Conservation (phyloP, 2,113 vertebrate species). For the Pseudorectes ferrugineus region DNA sequence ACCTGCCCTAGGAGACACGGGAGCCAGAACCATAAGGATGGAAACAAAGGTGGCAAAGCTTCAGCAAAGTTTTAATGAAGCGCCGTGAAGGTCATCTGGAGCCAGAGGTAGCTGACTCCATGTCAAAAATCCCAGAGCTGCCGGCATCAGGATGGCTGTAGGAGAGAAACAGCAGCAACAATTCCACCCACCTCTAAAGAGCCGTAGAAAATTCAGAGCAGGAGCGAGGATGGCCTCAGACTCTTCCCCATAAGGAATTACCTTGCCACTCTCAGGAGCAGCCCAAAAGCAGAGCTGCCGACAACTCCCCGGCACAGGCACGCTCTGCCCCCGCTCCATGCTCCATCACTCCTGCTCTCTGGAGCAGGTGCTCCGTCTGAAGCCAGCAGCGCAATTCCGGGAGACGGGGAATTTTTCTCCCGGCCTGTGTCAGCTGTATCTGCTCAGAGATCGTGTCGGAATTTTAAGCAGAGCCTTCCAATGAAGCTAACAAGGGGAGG, state of each 20-base stretch:
- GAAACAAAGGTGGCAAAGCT: neutral
- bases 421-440: neutral
- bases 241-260: neutral
- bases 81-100: neutral
- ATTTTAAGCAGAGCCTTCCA: slow-evolving; percentile 26
- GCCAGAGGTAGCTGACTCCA: neutral
- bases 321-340: neutral
- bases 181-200: neutral
- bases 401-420: neutral
- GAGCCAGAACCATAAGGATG: neutral
- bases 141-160: neutral
- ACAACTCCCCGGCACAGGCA: neutral
- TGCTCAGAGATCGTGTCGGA: neutral
- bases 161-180: neutral
- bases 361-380: neutral
- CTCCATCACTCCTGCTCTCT: neutral
- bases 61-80: neutral
- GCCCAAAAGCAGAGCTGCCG: neutral
- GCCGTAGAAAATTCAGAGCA: neutral
- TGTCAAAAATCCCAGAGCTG: neutral
- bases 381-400: neutral
- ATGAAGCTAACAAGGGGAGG: slow-evolving; percentile 25
- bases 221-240: neutral
- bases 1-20: neutral
- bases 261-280: neutral